phyloP scores from a whole-genome alignment of 2,888 invertebrate species.

The Acheta domesticus region DNA sequence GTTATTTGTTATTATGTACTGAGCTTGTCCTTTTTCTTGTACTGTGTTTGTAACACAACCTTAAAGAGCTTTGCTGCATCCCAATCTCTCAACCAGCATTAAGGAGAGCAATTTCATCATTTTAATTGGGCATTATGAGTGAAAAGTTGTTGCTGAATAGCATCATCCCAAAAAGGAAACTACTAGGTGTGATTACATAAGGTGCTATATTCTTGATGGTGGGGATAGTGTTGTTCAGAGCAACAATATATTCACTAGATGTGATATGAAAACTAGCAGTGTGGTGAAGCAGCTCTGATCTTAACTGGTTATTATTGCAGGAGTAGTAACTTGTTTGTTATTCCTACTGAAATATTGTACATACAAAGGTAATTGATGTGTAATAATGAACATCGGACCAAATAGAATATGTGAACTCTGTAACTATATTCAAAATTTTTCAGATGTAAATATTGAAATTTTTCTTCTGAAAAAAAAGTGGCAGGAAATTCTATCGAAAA shows the following conservation, averaged over 20 bases:
- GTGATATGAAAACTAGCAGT: neutral
- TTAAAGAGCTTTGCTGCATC: neutral
- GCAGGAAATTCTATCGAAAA: neutral
- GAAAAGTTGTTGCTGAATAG: slow-evolving; percentile 4
- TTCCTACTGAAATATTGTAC: neutral
- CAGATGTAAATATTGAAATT: no score
- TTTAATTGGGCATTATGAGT: slow-evolving; percentile 18
- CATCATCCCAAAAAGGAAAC: neutral
- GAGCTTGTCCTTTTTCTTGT: neutral
- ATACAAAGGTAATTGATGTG: neutral
- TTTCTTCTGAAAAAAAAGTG: no score
- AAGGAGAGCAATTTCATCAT: slow-evolving; percentile 4
- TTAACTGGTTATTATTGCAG: neutral
- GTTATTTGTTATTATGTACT: slow-evolving; percentile 11
- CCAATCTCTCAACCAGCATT: neutral
- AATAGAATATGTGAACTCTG: neutral
- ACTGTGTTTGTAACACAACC: neutral
- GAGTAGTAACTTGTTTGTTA: neutral
- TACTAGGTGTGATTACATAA: slow-evolving; percentile 12
- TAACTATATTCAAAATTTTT: neutral
- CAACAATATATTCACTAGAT: slow-evolving; percentile 2
- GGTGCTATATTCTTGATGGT: slow-evolving; percentile 7
- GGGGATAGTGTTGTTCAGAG: slow-evolving; percentile 7
- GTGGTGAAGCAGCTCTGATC: neutral
- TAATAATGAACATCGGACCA: neutral